Base-by-base conservation (phyloP, 2,888 invertebrate genomes). In the Iphiclides podalirius region DNA sequence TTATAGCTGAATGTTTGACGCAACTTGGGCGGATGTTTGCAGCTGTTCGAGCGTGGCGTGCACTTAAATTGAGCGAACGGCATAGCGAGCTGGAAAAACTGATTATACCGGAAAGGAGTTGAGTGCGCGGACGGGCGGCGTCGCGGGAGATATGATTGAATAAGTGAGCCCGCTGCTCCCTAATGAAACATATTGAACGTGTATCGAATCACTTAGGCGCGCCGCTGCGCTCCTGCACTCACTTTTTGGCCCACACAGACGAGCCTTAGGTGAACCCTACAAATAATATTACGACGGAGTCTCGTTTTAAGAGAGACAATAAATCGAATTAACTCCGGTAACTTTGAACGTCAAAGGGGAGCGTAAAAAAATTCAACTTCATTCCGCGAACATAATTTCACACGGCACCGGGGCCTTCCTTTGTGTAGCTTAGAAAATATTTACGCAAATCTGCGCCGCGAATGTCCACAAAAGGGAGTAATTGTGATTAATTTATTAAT, bases 141-240 rank as follows among this genome's bases (percentile, higher is more conserved):
- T 65, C 70, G 68, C 73, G 70, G 73, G 67, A 73, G 73, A 76
- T 81, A 76, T 88, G 82, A 88, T 88, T 86, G 80, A 88, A 88
- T 88, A 83, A 88, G 75, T 81, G 76, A 75, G 70, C 77, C 70
- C 75, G 75, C 79, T 62, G 70, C 75, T 78, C 68, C 76, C 75
- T 88, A 87, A 88, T 87, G 86, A 88, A 87, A 87, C 86, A 85
- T 87, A 87, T 87, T 86, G 87, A 85, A 84, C 80, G 77, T 83
- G 83, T 87, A 87, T 88, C 82, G 85, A 85, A 83, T 84, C 87
- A 88, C 87, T 88, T 88, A 88, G 83, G 71, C 72, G 61, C 63
- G 63, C 68, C 69, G 72, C 72, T 80, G 80, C 79, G 82, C 79
- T 79, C 66, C 76, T 82, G 82, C 81, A 82, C 76, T 80, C 78